Conservation (phyloP, 2,888 invertebrate species). For the Xanthia togata region DNA sequence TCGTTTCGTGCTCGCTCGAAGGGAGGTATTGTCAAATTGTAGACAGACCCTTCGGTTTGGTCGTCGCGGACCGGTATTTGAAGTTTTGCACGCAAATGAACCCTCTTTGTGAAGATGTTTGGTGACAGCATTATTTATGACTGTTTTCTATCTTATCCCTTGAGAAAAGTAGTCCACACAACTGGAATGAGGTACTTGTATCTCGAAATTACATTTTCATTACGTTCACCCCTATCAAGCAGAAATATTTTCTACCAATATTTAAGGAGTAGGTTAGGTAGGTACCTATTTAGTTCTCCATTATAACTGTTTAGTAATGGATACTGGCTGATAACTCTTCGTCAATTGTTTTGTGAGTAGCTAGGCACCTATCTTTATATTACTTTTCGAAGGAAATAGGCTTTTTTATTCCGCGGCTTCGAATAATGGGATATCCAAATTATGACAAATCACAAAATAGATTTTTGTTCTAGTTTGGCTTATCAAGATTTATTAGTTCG, state of each 20-base stretch:
- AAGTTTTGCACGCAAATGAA: constrained; percentile 39
- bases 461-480: constrained; percentile 8
- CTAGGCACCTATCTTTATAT: not conserved
- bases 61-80: constrained; percentile 62
- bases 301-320: not conserved
- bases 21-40: constrained; percentile 70
- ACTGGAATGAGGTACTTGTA: not conserved
- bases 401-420: not conserved
- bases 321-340: not conserved
- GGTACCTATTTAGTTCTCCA: not conserved
- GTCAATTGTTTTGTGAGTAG: not conserved
- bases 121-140: constrained; percentile 1
- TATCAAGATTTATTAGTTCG: constrained; percentile 10
- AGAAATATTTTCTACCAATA: not conserved
- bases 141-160: not conserved
- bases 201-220: not conserved
- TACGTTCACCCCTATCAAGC: not conserved
- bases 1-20: constrained; percentile 75
- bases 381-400: not conserved
- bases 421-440: constrained; percentile 9
- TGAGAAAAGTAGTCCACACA: not conserved
- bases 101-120: constrained; percentile 19
- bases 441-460: not conserved
- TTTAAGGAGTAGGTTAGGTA: not conserved
- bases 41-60: constrained; percentile 65